Percentiles rank a stretch among this genome's conserved stretches.
phyloP scores from a whole-genome alignment of 2,888 invertebrate genomes.

The Notodonta dromedarius region DNA sequence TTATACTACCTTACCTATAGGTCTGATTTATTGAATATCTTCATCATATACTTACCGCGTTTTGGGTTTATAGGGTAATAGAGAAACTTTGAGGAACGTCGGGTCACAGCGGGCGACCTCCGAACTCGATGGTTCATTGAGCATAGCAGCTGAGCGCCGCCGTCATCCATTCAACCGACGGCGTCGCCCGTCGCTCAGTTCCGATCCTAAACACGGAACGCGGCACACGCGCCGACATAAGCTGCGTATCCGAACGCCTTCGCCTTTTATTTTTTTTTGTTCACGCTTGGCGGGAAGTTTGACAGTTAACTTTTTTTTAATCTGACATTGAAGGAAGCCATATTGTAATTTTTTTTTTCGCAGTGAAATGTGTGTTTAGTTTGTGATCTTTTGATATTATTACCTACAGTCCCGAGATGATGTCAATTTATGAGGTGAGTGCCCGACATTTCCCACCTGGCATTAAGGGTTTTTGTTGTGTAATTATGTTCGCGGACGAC shows the following conservation, averaged over 20 bases:
- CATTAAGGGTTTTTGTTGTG: constrained; percentile 74
- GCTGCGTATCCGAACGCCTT: constrained; percentile 61
- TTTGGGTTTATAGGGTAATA: constrained; percentile 61
- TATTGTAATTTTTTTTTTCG: constrained; percentile 23
- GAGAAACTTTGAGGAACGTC: constrained; percentile 65
- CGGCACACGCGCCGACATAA: constrained; percentile 74
- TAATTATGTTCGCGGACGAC: constrained; percentile 54
- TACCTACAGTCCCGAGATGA: constrained; percentile 65
- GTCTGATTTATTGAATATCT: constrained; percentile 18
- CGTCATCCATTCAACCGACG: constrained; percentile 68
- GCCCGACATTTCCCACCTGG: constrained; percentile 72
- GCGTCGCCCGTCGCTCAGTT: constrained; percentile 69
- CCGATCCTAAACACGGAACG: constrained; percentile 77
- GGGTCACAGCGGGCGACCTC: constrained; percentile 79
- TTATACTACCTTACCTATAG: background rate
- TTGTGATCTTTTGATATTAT: constrained; percentile 62
- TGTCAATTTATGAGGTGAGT: constrained; percentile 81
- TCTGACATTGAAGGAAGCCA: constrained; percentile 21
- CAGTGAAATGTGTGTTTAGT: constrained; percentile 73
- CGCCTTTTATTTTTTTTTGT: constrained; percentile 55
- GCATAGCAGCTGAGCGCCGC: constrained; percentile 72
- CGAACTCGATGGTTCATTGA: constrained; percentile 82
- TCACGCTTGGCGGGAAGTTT: constrained; percentile 70
- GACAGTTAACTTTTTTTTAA: constrained; percentile 46
- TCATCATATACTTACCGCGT: constrained; percentile 20